These are phyloP conservation scores for Ennomos quercinarius DNA, from an alignment of 2,888 invertebrate species.

Conservation along the genomic window DNA sequence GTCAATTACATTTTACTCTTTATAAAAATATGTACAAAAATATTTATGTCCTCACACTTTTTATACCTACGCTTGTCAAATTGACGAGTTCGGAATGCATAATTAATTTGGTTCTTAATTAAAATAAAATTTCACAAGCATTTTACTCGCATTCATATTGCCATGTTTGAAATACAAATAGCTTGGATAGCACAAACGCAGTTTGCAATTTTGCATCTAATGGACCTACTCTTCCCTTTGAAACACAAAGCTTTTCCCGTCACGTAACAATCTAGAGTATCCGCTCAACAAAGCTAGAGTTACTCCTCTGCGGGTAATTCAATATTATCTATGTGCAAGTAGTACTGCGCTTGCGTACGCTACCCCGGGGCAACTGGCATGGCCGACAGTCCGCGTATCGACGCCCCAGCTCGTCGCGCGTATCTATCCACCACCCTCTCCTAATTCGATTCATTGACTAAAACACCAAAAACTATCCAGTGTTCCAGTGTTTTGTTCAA, in stretches of 20 bases:
- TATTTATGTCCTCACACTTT: too few species aligned
- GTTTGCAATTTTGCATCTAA: too few species aligned
- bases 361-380: slow-evolving; percentile 75
- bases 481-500: slow-evolving; percentile 52
- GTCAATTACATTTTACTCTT: too few species aligned
- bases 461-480: slow-evolving; percentile 35
- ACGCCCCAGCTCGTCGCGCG: slow-evolving; percentile 66
- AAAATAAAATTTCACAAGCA: too few species aligned
- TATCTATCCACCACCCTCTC: slow-evolving; percentile 41
- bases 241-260: slow-evolving; percentile 2
- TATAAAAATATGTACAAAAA: too few species aligned
- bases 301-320: slow-evolving; percentile 10
- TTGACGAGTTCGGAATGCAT: too few species aligned
- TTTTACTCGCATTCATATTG: too few species aligned
- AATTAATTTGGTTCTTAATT: too few species aligned
- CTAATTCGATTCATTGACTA: slow-evolving; percentile 40
- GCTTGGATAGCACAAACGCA: too few species aligned
- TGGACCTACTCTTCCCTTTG: neutral
- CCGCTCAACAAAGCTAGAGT: slow-evolving; percentile 9
- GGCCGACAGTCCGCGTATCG: slow-evolving; percentile 81
- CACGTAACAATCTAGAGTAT: slow-evolving; percentile 14
- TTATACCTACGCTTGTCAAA: too few species aligned
- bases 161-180: too few species aligned
- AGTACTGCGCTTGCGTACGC: slow-evolving; percentile 67
- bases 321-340: slow-evolving; percentile 21